A percentile compares a stretch with the other conserved stretches of the same genome.
These are phyloP conservation scores for Serripes groenlandicus DNA, from an alignment of 2,888 invertebrate genomes.

Conservation along the genomic window DNA sequence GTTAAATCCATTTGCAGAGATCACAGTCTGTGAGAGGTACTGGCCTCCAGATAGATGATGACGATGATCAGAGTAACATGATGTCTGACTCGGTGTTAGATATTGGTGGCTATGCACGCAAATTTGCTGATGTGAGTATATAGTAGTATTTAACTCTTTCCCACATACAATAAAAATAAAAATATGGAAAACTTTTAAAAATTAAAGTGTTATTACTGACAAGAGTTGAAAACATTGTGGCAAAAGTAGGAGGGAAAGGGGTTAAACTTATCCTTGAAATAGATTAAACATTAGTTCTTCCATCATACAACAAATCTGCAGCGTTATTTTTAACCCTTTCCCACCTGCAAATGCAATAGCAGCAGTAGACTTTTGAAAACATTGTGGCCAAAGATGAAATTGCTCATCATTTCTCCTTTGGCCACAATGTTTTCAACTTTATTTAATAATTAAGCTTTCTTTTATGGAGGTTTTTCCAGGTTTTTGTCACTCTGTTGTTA, in stretches of 20 bases:
- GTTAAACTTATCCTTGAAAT: too few relatives aligned
- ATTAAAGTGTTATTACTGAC: too few relatives aligned
- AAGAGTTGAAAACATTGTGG: too few relatives aligned
- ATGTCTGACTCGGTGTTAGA: constrained; percentile 64
- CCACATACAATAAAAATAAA: too few relatives aligned
- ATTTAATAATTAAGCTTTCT: too few relatives aligned
- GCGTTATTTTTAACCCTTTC: not conserved
- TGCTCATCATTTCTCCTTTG: not conserved
- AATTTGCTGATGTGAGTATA: constrained; percentile 72
- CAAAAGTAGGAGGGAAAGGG: too few relatives aligned
- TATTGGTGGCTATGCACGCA: constrained; percentile 79
- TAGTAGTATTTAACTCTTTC: not conserved
- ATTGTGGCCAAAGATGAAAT: not conserved
- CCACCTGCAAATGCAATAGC: not conserved
- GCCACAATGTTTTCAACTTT: not conserved
- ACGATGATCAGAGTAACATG: constrained; percentile 35
- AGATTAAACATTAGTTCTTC: too few relatives aligned
- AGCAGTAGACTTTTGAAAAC: not conserved
- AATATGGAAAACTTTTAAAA: too few relatives aligned
- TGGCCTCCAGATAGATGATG: constrained; percentile 5
- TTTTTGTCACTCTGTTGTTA: too few relatives aligned
- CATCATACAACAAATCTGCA: too few relatives aligned
- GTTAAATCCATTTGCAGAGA: constrained; percentile 1
- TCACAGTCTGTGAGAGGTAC: constrained; percentile 13
- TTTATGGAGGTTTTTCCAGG: too few relatives aligned